phyloP scores from a whole-genome alignment of 2,888 invertebrate genomes.

The Chrysomela aeneicollis region DNA sequence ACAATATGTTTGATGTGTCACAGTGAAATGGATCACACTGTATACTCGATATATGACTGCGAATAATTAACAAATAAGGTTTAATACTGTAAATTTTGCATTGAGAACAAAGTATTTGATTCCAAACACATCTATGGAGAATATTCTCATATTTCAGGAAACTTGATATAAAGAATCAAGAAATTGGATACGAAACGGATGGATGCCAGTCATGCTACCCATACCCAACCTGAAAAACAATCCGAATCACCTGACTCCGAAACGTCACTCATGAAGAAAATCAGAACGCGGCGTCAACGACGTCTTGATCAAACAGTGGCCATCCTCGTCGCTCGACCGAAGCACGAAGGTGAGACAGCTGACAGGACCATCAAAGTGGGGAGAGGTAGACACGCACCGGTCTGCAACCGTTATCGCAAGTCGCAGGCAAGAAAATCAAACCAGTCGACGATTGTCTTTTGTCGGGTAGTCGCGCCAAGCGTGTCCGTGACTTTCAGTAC shows the following conservation, averaged over 20 bases:
- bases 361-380: conserved; percentile 34
- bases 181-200: not conserved
- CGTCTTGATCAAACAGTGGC: not conserved
- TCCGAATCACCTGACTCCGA: not conserved
- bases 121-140: too few relatives aligned
- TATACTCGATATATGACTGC: too few relatives aligned
- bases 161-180: not conserved
- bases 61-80: too few relatives aligned
- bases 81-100: too few relatives aligned
- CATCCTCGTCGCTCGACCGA: conserved; percentile 14
- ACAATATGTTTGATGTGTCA: too few relatives aligned
- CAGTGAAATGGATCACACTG: too few relatives aligned
- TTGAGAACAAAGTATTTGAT: too few relatives aligned
- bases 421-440: conserved; percentile 39
- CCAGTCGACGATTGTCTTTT: conserved; percentile 43
- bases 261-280: not conserved
- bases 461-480: conserved; percentile 17
- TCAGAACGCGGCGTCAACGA: not conserved
- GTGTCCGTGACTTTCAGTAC: conserved; percentile 15
- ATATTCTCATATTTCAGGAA: not conserved
- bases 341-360: conserved; percentile 36
- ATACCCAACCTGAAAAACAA: too few relatives aligned
- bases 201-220: not conserved
- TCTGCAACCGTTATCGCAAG: conserved; percentile 44
- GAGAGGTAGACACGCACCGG: conserved; percentile 38